Evolutionary conservation across 2,113 vertebrate genomes (phyloP).

Genomic region (Cyphomyrus plagiostoma): DNA sequence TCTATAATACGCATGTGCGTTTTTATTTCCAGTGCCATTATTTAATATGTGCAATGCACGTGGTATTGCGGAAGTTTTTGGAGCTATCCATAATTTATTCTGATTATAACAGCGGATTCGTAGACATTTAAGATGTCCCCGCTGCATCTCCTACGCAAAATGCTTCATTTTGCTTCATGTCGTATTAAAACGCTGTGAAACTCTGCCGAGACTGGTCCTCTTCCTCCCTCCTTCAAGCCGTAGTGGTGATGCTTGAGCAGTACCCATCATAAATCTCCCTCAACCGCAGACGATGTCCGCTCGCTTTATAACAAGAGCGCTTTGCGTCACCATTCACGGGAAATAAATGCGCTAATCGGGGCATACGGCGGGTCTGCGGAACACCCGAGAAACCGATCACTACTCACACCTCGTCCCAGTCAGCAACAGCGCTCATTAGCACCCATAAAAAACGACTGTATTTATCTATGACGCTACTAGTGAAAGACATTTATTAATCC

Average conservation of each 20-base stretch:
- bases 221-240: background rate
- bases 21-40: background rate
- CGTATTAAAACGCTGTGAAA: background rate
- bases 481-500: background rate
- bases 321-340: background rate
- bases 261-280: background rate
- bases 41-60: background rate
- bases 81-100: background rate
- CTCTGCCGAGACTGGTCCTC: background rate
- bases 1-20: background rate
- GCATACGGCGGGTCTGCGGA: background rate
- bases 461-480: slow-evolving; percentile 13
- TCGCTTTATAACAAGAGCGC: background rate
- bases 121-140: background rate
- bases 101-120: background rate
- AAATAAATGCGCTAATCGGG: background rate
- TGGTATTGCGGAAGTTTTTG: background rate
- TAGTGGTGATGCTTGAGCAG: background rate
- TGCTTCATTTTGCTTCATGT: background rate
- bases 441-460: slow-evolving; percentile 15
- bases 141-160: background rate
- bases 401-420: background rate
- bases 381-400: background rate
- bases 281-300: background rate
- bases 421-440: slow-evolving; percentile 25